These are phyloP conservation scores for Tauraco erythrolophus DNA, from an alignment of 2,113 vertebrate genomes.

Conservation along the genomic window DNA sequence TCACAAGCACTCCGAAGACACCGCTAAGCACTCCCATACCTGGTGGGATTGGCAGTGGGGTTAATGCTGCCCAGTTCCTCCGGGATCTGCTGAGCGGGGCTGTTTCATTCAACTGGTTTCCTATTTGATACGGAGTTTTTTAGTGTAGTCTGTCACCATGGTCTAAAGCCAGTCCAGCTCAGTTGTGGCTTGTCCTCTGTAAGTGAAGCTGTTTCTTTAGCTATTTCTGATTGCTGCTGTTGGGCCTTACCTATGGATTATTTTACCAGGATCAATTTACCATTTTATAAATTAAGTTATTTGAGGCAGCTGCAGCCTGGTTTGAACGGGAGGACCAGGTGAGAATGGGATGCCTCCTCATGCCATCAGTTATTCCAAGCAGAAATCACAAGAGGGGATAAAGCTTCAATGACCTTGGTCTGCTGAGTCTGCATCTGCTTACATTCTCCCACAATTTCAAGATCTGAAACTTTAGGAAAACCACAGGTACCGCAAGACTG, in stretches of 20 bases:
- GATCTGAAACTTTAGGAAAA: neutral
- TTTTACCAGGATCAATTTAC: neutral
- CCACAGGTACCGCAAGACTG: neutral
- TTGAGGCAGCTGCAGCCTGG: neutral
- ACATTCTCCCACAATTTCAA: neutral
- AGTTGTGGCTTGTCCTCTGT: neutral
- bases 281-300: accelerated
- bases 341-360: neutral
- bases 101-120: neutral
- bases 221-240: neutral
- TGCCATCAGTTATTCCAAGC: neutral
- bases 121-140: neutral
- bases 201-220: neutral
- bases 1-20: neutral
- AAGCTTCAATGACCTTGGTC: neutral
- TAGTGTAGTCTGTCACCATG: neutral
- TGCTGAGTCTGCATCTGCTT: neutral
- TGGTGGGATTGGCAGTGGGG: neutral
- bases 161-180: neutral
- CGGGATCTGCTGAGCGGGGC: neutral
- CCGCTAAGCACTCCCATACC: neutral
- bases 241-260: neutral
- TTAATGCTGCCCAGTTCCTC: neutral
- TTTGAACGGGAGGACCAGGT: neutral
- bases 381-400: neutral